A percentile compares a stretch with the other conserved stretches of the same genome.
Conservation (phyloP, 1,140 invertebrate species). For the Lutraria rhynchaena region DNA sequence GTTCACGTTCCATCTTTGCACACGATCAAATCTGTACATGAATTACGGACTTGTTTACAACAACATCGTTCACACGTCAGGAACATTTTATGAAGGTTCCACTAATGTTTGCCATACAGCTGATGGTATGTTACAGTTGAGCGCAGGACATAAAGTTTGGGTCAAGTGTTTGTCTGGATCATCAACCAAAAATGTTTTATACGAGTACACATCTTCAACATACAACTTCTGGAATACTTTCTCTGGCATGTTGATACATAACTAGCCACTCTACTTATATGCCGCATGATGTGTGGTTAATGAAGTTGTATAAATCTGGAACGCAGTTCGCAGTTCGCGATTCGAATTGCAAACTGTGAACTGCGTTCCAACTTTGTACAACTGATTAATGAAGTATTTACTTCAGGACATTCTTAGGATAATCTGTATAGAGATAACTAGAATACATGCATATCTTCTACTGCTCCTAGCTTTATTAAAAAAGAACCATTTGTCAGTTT, state of each 20-base stretch:
- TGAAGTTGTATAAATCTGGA: no score
- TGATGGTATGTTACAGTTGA: neutral
- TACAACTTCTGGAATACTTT: constrained; percentile 1
- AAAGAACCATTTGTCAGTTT: no score
- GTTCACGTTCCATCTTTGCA: constrained; percentile 16
- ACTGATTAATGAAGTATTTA: no score
- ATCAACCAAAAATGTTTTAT: neutral
- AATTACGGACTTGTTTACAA: neutral
- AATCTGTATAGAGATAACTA: no score
- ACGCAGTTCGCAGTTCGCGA: no score
- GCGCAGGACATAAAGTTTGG: neutral
- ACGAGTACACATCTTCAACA: neutral
- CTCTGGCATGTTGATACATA: neutral
- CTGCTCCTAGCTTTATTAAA: no score
- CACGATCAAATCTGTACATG: neutral
- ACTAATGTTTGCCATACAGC: neutral
- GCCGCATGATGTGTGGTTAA: no score
- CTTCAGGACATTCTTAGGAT: no score
- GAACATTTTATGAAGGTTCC: neutral
- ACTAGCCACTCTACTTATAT: no score
- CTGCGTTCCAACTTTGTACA: no score
- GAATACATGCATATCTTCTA: no score
- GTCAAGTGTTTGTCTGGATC: constrained; percentile 4
- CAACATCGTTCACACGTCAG: constrained; percentile 9
- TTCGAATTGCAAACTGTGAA: no score